Percentiles rank a stretch among this genome's conserved stretches.
These are phyloP conservation scores for Branchipolynoe longqiensis DNA, from an alignment of 2,888 invertebrate genomes.

Conservation along the genomic window DNA sequence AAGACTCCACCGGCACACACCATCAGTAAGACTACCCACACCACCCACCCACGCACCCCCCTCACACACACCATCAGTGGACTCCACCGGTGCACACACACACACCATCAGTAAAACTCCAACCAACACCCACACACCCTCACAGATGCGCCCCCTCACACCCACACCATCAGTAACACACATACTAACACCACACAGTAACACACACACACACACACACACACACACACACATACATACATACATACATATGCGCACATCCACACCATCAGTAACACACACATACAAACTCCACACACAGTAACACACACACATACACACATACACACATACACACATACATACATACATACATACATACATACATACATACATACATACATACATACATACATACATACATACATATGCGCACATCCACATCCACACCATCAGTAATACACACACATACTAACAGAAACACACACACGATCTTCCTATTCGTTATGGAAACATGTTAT, in stretches of 20 bases:
- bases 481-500: too few species aligned
- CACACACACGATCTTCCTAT: too few species aligned
- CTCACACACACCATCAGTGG: too few species aligned
- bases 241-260: background rate
- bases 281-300: background rate
- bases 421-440: background rate
- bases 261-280: background rate
- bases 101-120: background rate
- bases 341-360: background rate
- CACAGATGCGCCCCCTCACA: background rate
- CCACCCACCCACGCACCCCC: too few species aligned
- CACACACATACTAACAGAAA: background rate
- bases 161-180: background rate
- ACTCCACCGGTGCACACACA: too few species aligned
- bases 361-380: background rate
- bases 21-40: too few species aligned
- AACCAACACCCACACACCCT: background rate
- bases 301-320: background rate
- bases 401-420: background rate
- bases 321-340: background rate
- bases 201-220: background rate
- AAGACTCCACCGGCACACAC: too few species aligned
- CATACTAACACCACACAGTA: background rate
- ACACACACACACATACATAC: background rate
- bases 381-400: background rate